Percentiles rank a stretch among this genome's conserved stretches.
phyloP scores from a whole-genome alignment of 2,888 invertebrate genomes.

The Cancer borealis region DNA sequence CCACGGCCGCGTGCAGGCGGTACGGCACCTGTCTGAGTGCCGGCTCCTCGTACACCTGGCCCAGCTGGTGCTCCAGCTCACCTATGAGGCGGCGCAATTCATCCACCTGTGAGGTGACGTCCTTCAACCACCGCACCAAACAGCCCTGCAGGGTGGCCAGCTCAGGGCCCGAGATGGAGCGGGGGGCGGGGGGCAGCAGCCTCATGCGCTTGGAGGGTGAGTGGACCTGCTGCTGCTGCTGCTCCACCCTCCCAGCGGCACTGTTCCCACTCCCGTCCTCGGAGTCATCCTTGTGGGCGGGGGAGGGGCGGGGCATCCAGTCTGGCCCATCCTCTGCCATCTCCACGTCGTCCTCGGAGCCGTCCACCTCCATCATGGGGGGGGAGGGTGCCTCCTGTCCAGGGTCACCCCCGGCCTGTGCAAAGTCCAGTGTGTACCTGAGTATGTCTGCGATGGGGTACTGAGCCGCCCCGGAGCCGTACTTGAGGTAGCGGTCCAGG shows the following conservation, averaged over 20 bases:
- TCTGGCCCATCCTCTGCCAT: constrained; percentile 63
- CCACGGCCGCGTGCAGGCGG: constrained; percentile 81
- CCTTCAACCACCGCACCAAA: constrained; percentile 80
- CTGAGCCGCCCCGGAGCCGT: constrained; percentile 79
- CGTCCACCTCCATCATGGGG: constrained; percentile 71
- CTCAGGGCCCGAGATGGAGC: constrained; percentile 65
- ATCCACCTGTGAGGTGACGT: constrained; percentile 80
- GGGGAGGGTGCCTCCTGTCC: constrained; percentile 56
- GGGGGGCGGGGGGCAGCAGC: constrained; percentile 72
- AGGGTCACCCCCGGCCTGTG: constrained; percentile 78
- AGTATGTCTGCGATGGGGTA: constrained; percentile 81
- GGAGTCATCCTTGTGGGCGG: not conserved
- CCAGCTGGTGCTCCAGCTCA: constrained; percentile 73
- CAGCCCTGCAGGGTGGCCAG: constrained; percentile 79
- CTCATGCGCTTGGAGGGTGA: constrained; percentile 71
- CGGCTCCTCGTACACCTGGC: constrained; percentile 77
- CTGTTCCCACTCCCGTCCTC: not conserved
- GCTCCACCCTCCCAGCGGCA: constrained; percentile 49
- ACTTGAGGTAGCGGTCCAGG: constrained; percentile 72
- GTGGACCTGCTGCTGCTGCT: constrained; percentile 55
- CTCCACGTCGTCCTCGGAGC: constrained; percentile 72
- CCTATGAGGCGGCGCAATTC: constrained; percentile 72
- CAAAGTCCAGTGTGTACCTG: constrained; percentile 81
- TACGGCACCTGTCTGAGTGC: constrained; percentile 78
- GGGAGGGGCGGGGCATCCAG: constrained; percentile 16